A percentile compares a stretch with the other conserved stretches of the same genome.
Conservation (phyloP, 1,140 invertebrate genomes). For the Ceratina australensis region DNA sequence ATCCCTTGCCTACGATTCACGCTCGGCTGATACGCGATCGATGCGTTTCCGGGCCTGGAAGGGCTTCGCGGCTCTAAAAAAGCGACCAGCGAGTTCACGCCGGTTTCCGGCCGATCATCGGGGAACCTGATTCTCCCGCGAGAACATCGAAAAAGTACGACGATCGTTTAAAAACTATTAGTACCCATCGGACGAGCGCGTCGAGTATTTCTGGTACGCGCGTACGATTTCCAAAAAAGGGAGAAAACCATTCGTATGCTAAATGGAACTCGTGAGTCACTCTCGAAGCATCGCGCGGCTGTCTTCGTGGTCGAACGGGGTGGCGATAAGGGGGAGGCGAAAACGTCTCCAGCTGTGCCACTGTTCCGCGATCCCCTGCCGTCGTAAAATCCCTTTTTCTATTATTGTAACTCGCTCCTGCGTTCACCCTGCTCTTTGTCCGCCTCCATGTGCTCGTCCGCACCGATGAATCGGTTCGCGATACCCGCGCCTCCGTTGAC, state of each 20-base stretch:
- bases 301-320: constrained; percentile 29
- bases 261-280: constrained; percentile 46
- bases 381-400: constrained; percentile 51
- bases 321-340: constrained; percentile 43
- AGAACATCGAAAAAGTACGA: neutral
- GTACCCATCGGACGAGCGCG: too few relatives aligned
- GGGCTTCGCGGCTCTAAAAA: constrained; percentile 17
- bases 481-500: neutral
- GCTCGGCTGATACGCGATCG: constrained; percentile 3
- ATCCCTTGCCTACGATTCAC: neutral
- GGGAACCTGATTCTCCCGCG: constrained; percentile 51
- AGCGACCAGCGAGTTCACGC: too few relatives aligned
- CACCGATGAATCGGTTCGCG: neutral
- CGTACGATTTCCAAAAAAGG: neutral
- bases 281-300: constrained; percentile 24
- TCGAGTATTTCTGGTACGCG: too few relatives aligned
- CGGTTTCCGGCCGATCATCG: constrained; percentile 7
- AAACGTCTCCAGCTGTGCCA: constrained; percentile 55
- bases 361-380: constrained; percentile 38
- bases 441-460: neutral
- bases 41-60: neutral
- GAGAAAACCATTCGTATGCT: neutral
- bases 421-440: neutral
- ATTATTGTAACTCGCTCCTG: constrained; percentile 50
- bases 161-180: too few relatives aligned